Evolutionary conservation across 2,888 invertebrate genomes (phyloP), one percentile per base, ranked within the genome.

Genomic region (Gasteruption jaculator): DNA sequence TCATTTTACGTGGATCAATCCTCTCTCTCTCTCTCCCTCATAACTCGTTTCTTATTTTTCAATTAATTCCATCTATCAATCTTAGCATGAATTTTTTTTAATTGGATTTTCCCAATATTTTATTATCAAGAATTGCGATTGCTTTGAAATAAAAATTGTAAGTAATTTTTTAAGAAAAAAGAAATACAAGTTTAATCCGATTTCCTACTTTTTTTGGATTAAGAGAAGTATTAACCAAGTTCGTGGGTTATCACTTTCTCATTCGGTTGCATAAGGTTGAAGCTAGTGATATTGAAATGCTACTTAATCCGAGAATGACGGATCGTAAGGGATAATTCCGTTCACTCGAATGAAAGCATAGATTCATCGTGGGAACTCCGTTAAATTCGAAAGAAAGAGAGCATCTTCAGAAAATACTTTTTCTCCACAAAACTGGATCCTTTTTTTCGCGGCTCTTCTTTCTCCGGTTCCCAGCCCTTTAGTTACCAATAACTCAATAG

Each of bases 401-500:
- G 34, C 38, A 43, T 33, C 32, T 27, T 40, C 21, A 33, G 29
- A 30, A 44, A 36, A 22, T 46, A 31, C 22, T 42, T 45, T 56
- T 53, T 49, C 19, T 32, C 37, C 38, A 39, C 41, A 46, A 45
- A 48, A 45, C 43, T 38, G 55, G 33, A 29, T 46, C 35, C 38
- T 32, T 40, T n/a, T 20, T 35, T 35, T 21, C 20, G 26, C 34
- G 37, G 42, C 49, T 48, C 56, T 53, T 52, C 43, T 52, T 55
- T 50, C 41, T 36, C 38, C 48, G 53, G 52, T 43, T 47, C 50
- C 56, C 53, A 54, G 51, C 60, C 60, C 59, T 64, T 66, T 56
- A 54, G 53, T 60, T 47, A 60, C 59, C 62, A 59, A 60, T 60
- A 58, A 54, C 45, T 54, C 54, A 55, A 60, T 57, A 53, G 57